These are phyloP conservation scores for Semnornis frantzii DNA, from an alignment of 2,113 vertebrate genomes.

Conservation along the genomic window DNA sequence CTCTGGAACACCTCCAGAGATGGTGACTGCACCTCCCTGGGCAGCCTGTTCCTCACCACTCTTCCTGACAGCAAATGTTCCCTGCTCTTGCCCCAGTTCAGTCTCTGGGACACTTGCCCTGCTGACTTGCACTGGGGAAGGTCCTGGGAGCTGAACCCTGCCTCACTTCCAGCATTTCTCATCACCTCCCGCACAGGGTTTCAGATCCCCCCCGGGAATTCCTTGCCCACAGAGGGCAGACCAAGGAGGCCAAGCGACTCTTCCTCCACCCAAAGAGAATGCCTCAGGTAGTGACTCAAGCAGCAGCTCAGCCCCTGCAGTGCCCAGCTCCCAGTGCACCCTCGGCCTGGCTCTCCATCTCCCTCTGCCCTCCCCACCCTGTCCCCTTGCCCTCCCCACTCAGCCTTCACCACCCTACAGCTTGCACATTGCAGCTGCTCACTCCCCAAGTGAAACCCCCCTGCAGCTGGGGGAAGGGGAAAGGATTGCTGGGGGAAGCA, in stretches of 20 bases:
- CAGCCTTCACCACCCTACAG: background rate
- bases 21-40: no score
- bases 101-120: background rate
- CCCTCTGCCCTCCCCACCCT: background rate
- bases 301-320: accelerated
- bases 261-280: accelerated
- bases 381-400: background rate
- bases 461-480: accelerated
- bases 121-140: background rate
- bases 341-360: background rate
- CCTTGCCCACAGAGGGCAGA: background rate
- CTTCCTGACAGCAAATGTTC: no score
- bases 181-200: background rate
- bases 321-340: background rate
- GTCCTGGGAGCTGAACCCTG: background rate
- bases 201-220: background rate
- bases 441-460: accelerated
- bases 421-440: accelerated
- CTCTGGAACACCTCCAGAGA: no score
- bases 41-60: no score
- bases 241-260: background rate
- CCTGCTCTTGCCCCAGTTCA: background rate
- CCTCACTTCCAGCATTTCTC: background rate
- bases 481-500: accelerated
- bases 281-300: background rate